Evolutionary conservation across 2,888 invertebrate species (phyloP).

Genomic region (Dinocampus coccinellae): DNA sequence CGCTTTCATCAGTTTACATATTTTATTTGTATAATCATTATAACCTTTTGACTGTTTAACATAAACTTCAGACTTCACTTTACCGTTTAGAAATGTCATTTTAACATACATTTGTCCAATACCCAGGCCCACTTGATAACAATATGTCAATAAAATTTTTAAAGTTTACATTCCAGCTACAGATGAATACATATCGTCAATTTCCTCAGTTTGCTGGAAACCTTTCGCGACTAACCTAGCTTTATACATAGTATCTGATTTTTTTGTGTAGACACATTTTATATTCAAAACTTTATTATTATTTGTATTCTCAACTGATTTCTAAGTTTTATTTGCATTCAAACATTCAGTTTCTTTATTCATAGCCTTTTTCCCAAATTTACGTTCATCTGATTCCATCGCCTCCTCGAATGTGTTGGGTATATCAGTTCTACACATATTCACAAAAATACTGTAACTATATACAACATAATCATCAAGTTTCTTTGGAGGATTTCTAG

Average conservation of each 20-base stretch:
- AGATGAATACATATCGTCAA: slow-evolving; percentile 4
- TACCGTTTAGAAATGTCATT: background rate
- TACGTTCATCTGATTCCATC: slow-evolving; percentile 41
- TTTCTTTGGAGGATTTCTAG: no score
- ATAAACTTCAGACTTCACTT: background rate
- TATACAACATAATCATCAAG: no score
- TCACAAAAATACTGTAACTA: slow-evolving; percentile 47
- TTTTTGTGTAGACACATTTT: slow-evolving; percentile 43
- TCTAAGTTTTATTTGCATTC: slow-evolving; percentile 28
- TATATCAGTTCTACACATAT: slow-evolving; percentile 49
- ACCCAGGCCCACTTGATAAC: slow-evolving; percentile 31
- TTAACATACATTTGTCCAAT: slow-evolving; percentile 17
- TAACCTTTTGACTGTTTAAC: background rate
- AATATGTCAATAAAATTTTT: slow-evolving; percentile 35
- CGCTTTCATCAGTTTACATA: background rate
- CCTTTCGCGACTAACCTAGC: slow-evolving; percentile 41
- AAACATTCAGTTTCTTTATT: slow-evolving; percentile 1
- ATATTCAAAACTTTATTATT: slow-evolving; percentile 38
- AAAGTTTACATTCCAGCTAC: slow-evolving; percentile 5
- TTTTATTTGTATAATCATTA: background rate
- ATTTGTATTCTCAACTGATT: slow-evolving; percentile 31
- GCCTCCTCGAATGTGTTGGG: slow-evolving; percentile 55
- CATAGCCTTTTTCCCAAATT: slow-evolving; percentile 8
- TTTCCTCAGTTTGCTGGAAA: slow-evolving; percentile 14
- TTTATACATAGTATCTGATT: slow-evolving; percentile 38